These are phyloP conservation scores for Nephrotoma appendiculata DNA, from an alignment of 2,888 invertebrate genomes.

Conservation along the genomic window DNA sequence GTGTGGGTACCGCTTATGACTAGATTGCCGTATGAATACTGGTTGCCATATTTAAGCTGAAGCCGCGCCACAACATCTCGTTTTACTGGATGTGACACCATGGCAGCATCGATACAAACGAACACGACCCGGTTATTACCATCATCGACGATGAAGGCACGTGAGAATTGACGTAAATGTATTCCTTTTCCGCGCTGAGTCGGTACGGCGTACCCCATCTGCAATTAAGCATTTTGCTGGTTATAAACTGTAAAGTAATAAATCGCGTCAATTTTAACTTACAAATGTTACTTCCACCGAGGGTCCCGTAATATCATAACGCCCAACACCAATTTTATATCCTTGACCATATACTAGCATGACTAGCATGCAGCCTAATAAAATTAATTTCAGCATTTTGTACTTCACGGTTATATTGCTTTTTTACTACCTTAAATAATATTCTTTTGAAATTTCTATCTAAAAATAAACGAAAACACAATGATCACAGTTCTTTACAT, in stretches of 20 bases:
- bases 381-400: not conserved
- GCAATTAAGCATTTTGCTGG: constrained; percentile 14
- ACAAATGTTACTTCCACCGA: constrained; percentile 82
- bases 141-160: constrained; percentile 73
- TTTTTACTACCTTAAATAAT: not conserved
- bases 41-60: constrained; percentile 44
- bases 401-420: not conserved
- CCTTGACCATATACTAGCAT: constrained; percentile 11
- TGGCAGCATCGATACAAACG: constrained; percentile 73
- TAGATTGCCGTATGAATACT: constrained; percentile 66
- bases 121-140: constrained; percentile 56
- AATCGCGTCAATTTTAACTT: constrained; percentile 31
- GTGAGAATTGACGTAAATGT: constrained; percentile 72
- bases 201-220: constrained; percentile 91
- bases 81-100: constrained; percentile 71
- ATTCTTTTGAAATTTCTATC: too few species aligned
- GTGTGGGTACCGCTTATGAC: constrained; percentile 85
- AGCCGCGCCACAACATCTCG: constrained; percentile 48
- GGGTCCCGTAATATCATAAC: constrained; percentile 85
- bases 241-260: not conserved
- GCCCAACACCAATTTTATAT: constrained; percentile 61
- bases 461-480: too few species aligned
- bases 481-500: too few species aligned
- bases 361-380: not conserved
- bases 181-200: constrained; percentile 71